These are phyloP conservation scores for Porites cylindrica DNA, from an alignment of 92 coral and sea anemone species.

Conservation along the genomic window DNA sequence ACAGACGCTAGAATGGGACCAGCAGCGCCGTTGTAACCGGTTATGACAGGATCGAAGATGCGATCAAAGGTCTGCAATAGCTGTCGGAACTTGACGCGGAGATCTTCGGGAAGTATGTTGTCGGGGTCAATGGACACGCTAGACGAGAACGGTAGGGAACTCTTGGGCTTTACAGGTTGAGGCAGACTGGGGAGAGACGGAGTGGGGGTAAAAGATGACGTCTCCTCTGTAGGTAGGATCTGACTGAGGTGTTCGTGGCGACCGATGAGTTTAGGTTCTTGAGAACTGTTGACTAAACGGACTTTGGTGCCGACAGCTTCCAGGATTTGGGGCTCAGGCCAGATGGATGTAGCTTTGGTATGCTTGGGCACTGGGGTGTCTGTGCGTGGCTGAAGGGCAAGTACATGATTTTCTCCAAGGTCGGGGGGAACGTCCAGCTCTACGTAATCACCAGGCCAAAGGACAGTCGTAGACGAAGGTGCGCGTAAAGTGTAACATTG, in stretches of 20 bases:
- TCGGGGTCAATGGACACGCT: constrained; percentile 5
- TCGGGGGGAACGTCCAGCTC: constrained; percentile 36
- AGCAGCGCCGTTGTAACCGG: no score
- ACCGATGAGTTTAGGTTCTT: not conserved
- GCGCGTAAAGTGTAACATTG: no score
- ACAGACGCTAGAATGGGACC: no score
- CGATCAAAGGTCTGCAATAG: not conserved
- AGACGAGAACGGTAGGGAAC: constrained; percentile 4
- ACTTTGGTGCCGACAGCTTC: constrained; percentile 25
- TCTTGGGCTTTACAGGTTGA: not conserved
- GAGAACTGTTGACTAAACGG: not conserved
- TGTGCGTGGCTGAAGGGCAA: constrained; percentile 33
- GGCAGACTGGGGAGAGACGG: not conserved
- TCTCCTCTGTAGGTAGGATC: not conserved
- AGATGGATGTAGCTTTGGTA: constrained; percentile 15
- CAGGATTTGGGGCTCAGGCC: constrained; percentile 40
- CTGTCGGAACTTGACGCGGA: constrained; percentile 6
- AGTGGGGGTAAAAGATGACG: not conserved
- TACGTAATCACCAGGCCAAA: constrained; percentile 48
- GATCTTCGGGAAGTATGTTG: constrained; percentile 2
- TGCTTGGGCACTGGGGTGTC: constrained; percentile 9
- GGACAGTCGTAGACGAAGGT: not conserved
- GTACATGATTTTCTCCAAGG: not conserved
- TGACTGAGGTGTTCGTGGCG: constrained; percentile 3
- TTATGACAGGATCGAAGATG: not conserved